phyloP scores from a whole-genome alignment of 2,797 vertebrate species.

The Podarcis siculus region DNA sequence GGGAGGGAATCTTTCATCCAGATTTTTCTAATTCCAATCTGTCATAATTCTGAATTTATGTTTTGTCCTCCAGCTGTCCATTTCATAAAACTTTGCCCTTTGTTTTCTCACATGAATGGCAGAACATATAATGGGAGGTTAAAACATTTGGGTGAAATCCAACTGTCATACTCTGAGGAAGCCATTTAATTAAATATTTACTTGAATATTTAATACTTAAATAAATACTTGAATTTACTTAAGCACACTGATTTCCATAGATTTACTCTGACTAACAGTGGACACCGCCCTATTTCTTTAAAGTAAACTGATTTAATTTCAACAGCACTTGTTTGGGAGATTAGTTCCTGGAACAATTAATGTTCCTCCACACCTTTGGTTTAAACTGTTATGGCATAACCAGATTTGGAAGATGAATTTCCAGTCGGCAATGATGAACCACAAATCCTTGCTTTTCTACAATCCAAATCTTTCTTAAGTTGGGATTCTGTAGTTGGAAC shows the following conservation, averaged over 20 bases:
- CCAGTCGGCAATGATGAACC: background rate
- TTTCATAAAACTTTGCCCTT: background rate
- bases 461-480: background rate
- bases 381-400: background rate
- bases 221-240: background rate
- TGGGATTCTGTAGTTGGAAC: background rate
- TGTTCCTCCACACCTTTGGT: background rate
- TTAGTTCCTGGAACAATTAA: background rate
- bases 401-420: background rate
- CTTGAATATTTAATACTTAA: background rate
- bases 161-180: too few relatives aligned
- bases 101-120: background rate
- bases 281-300: background rate
- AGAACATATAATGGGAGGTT: background rate
- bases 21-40: background rate
- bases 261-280: background rate
- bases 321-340: background rate
- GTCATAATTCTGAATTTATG: background rate
- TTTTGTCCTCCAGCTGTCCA: background rate
- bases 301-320: background rate
- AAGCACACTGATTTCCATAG: too few relatives aligned
- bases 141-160: too few relatives aligned
- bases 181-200: background rate
- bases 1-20: background rate
- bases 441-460: background rate